These are phyloP conservation scores for Phoenicopterus ruber DNA, from an alignment of 2,113 vertebrate species.

Conservation along the genomic window DNA sequence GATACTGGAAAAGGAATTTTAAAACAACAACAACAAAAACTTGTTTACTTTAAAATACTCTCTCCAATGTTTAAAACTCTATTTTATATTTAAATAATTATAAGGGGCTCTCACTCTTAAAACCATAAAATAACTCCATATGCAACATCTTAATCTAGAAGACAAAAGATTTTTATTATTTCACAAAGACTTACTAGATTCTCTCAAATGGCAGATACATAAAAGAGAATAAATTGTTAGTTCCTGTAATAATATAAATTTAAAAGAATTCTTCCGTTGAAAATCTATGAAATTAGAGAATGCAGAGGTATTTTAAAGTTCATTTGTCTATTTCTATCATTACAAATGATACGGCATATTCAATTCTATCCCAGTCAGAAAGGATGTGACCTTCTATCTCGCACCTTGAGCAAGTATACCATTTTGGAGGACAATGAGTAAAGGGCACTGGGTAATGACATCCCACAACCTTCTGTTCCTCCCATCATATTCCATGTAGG, in stretches of 20 bases:
- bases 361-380: neutral
- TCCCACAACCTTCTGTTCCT: neutral
- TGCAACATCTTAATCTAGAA: neutral
- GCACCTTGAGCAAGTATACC: neutral
- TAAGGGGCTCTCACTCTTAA: neutral
- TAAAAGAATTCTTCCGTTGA: neutral
- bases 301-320: neutral
- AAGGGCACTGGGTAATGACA: neutral
- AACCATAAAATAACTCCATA: neutral
- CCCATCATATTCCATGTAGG: neutral
- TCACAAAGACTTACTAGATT: neutral
- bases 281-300: neutral
- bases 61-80: neutral
- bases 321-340: neutral
- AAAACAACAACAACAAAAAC: neutral
- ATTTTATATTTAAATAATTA: neutral
- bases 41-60: neutral
- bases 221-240: neutral
- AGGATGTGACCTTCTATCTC: neutral
- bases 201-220: neutral
- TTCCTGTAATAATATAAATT: neutral
- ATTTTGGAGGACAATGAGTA: neutral
- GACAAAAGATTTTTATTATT: neutral
- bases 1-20: neutral
- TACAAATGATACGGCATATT: neutral